These are phyloP conservation scores for Myripristis jacobus DNA, from an alignment of 2,797 vertebrate species.

Conservation along the genomic window DNA sequence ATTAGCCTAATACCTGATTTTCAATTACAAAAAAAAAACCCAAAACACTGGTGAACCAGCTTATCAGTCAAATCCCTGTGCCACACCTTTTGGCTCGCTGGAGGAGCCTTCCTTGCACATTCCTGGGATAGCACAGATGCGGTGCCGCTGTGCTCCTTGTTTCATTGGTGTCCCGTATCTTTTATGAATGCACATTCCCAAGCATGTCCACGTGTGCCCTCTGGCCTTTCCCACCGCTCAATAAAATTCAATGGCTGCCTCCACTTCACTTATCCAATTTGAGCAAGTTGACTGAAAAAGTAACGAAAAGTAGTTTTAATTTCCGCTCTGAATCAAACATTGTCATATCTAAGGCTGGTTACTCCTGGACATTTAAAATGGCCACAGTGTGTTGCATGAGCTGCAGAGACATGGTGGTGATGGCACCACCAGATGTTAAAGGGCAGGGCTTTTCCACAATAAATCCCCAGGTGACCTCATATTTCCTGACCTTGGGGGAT, in stretches of 20 bases:
- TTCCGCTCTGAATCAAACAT: constrained; percentile 20
- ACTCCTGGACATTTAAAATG: too few relatives aligned
- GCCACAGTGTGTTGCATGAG: too few relatives aligned
- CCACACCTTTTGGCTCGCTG: background rate
- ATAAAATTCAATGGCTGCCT: constrained; percentile 37
- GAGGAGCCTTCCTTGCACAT: background rate
- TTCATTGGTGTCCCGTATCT: constrained; percentile 39
- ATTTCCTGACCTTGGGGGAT: too few relatives aligned
- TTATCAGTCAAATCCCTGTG: background rate
- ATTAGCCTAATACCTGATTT: too few relatives aligned
- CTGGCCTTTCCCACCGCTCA: constrained; percentile 34
- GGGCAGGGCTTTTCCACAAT: too few relatives aligned
- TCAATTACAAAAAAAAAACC: too few relatives aligned
- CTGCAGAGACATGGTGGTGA: too few relatives aligned
- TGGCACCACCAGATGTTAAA: too few relatives aligned
- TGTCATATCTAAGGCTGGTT: background rate
- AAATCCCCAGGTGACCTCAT: too few relatives aligned
- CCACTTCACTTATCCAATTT: constrained; percentile 29
- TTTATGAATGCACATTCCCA: constrained; percentile 53
- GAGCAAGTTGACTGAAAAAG: background rate
- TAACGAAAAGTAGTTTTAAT: background rate
- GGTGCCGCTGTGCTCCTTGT: constrained; percentile 6
- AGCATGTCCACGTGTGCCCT: constrained; percentile 48
- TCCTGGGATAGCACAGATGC: constrained; percentile 30
- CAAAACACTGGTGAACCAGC: too few relatives aligned